Evolutionary conservation across 2,797 vertebrate genomes (phyloP), one percentile per base, ranked within the genome.

Genomic region (Sebastolobus alascanus): DNA sequence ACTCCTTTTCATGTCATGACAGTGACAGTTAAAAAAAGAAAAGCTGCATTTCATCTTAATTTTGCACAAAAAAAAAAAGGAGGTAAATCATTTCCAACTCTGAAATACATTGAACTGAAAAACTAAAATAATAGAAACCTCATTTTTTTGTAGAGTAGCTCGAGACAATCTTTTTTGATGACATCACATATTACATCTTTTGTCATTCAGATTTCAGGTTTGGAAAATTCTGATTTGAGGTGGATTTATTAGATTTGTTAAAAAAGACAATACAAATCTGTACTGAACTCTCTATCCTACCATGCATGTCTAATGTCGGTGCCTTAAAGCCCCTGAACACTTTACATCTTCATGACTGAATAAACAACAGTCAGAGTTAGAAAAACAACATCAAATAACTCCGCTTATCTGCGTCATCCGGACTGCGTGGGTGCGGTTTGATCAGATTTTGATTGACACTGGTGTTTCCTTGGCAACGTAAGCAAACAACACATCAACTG

Each of bases 401-500:
- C 27, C 8, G 50, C 25, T 56, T 9, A 66, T 68, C 25, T 65
- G 27, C 5, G 14, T 67, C 46, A 75, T 18, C 10, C 8, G 8
- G 18, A 40, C 60, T 46, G 40, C 6, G 46, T 75, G 50, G 16
- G 61, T 31, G 69, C 12, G 40, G 54, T 77, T 75, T 56, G 66
- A 78, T 61, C 54, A 54, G 67, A 80, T 77, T 20, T 55, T 79
- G 13, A 84, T 29, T 50, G n/a, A 75, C 9, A 25, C 2, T 6
- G 6, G 20, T 9, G 61, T 84, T 46, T 68, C 68, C 70, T 33
- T 35, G 38, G 52, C 50, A 86, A 88, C 65, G 0, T 4, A 31
- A 58, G 4, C n/a, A 87, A 87, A 79, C 46, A 74, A 68, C 5
- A 79, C 52, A 61, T 73, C 7, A 27, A 22, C 27, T 52, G 22